phyloP scores from a whole-genome alignment of 2,113 vertebrate species.

The Callochromis pleurospilus region DNA sequence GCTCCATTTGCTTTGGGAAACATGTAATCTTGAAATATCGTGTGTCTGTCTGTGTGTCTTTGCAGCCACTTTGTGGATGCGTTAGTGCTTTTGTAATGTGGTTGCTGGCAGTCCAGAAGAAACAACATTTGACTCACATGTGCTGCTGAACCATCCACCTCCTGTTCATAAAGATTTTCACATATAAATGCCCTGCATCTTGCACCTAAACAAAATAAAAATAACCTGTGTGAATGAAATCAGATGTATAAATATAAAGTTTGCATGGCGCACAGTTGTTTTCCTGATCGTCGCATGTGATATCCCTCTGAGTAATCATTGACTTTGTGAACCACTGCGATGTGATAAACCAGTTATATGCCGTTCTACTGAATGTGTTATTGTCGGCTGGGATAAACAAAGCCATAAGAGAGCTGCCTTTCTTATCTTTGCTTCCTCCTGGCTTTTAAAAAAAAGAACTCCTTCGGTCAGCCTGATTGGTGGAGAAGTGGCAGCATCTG shows the following conservation, averaged over 20 bases:
- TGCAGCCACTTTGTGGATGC: background rate
- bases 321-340: background rate
- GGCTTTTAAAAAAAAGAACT: constrained; percentile 40
- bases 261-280: background rate
- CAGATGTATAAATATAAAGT: background rate
- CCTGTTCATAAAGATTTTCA: background rate
- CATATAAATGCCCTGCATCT: background rate
- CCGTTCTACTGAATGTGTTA: constrained; percentile 25
- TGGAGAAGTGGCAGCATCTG: constrained; percentile 44
- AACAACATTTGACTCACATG: background rate
- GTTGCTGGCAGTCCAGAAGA: background rate
- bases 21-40: background rate
- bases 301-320: constrained; percentile 3
- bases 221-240: background rate
- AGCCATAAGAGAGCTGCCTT: constrained; percentile 46
- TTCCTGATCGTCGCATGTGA: background rate
- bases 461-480: constrained; percentile 37
- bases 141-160: background rate
- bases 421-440: constrained; percentile 50
- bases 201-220: background rate
- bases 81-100: background rate
- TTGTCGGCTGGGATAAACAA: constrained; percentile 59
- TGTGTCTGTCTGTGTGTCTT: background rate
- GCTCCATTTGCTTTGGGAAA: background rate
- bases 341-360: constrained; percentile 13